A percentile compares a stretch with the other conserved stretches of the same genome.
These are phyloP conservation scores for Sarcophaga variegata DNA, from an alignment of 2,888 invertebrate species.

Conservation along the genomic window DNA sequence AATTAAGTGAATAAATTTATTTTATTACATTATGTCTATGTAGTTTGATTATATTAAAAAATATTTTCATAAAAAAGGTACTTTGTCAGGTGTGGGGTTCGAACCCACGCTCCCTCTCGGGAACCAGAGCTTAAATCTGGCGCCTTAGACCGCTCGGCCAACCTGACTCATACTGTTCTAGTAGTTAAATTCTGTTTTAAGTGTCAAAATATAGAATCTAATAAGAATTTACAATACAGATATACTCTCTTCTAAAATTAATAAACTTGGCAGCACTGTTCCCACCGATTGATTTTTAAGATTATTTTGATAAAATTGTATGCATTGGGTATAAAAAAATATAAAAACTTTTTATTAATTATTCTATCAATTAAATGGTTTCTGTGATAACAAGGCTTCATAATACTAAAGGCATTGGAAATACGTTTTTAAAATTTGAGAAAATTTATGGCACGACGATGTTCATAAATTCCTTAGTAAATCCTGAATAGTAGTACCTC, in stretches of 20 bases:
- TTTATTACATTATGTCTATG: neutral
- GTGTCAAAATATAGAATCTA: neutral
- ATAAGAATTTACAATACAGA: neutral
- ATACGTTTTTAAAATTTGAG: too few relatives aligned
- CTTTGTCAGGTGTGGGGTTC: slow-evolving; percentile 89
- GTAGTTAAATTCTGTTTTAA: neutral
- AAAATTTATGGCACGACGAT: too few relatives aligned
- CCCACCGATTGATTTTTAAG: too few relatives aligned
- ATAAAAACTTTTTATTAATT: too few relatives aligned
- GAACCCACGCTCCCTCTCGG: slow-evolving; percentile 91
- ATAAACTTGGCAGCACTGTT: neutral
- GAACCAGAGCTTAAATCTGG: slow-evolving; percentile 93
- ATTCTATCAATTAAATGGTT: too few relatives aligned
- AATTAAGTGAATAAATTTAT: neutral
- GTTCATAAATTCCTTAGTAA: too few relatives aligned
- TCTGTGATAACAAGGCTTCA: too few relatives aligned
- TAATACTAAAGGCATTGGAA: too few relatives aligned
- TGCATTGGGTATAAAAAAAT: too few relatives aligned
- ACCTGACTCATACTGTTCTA: slow-evolving; percentile 83
- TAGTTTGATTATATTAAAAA: slow-evolving; percentile 5
- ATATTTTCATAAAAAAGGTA: neutral
- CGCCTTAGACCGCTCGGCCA: slow-evolving; percentile 93
- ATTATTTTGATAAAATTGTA: too few relatives aligned
- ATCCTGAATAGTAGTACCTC: too few relatives aligned
- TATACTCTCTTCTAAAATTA: neutral